Evolutionary conservation across 2,113 vertebrate species (phyloP), one percentile per base, ranked within the genome.

Genomic region (Oreochromis tanganicae): DNA sequence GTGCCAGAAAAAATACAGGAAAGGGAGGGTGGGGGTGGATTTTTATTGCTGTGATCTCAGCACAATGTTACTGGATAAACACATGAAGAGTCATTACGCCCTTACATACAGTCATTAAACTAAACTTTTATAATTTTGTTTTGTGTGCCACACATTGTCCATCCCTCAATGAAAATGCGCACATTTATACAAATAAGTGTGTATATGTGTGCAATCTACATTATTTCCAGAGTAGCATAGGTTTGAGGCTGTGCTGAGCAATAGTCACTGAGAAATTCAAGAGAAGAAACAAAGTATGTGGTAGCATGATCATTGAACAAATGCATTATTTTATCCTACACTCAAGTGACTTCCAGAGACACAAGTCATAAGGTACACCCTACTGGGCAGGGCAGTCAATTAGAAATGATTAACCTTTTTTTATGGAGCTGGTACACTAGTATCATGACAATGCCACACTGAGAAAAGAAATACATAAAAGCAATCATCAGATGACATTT

Each of bases 1-100:
- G 48, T 95, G 91, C 95, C 94, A 93, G 89, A 85, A 94, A 92
- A 56, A 82, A 85, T 36, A 85, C 43, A 52, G 9, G n/a, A 43
- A 12, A 34, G 41, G 75, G 36, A 46, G 46, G 46, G 85, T 19
- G 79, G 84, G 84, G 84, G 85, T 36, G 50, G 68, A 52, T 17
- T 82, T 85, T 92, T 87, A 88, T 61, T 48, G 89, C 57, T 34
- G 66, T 92, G 89, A 94, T 57, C 92, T 93, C 87, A 93, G 29
- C 29, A 43, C 43, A 84, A 73, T 88, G 68, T 87, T 56, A 85
- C n/a, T 86, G 16, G 81, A 75, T 73, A 91, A 89, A 92, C 88
- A 90, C 12, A 73, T 11, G 80, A 8, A 9, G 7, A 75, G 79
- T 83, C 36, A 90, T 86, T 73, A 73, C 21, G 24, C 41, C 75